Conservation (phyloP, 2,113 vertebrate species). For the Athene cunicularia region DNA sequence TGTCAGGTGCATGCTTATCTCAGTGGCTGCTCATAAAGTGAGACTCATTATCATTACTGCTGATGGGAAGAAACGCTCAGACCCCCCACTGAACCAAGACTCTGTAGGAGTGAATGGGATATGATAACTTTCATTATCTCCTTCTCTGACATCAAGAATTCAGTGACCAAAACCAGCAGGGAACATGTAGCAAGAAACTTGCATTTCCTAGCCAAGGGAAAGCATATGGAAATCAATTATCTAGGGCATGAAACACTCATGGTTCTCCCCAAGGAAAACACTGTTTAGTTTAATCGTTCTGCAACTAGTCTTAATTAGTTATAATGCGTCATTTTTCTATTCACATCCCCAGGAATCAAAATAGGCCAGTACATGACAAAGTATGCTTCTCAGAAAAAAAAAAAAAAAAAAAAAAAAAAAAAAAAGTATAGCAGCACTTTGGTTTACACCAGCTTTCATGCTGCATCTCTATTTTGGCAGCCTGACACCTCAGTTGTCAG, state of each 20-base stretch:
- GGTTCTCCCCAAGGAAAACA: conserved; percentile 18
- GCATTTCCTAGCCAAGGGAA: not conserved
- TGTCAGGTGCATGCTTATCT: not conserved
- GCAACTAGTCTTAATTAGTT: conserved; percentile 12
- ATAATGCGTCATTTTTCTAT: not conserved
- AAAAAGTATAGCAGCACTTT: not conserved
- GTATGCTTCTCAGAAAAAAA: not conserved
- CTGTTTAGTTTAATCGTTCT: not conserved
- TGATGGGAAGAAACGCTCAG: not conserved
- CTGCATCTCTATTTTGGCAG: not conserved
- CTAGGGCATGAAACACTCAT: not conserved
- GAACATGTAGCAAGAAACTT: not conserved
- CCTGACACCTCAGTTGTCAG: not conserved
- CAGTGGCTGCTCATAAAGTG: not conserved
- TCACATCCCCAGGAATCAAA: not conserved
- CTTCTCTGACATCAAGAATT: not conserved
- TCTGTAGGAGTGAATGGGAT: not conserved
- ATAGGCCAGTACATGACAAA: not conserved
- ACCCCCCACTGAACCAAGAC: not conserved
- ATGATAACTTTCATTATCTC: not conserved
- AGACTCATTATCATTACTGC: not conserved
- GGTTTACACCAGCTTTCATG: not conserved
- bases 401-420: not conserved
- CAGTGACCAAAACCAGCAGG: conserved; percentile 11
- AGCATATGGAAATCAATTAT: conserved; percentile 2